Percentiles rank a stretch among this genome's conserved stretches.
phyloP scores from a whole-genome alignment of 1,140 invertebrate species.

The Lasioglossum baleicum region DNA sequence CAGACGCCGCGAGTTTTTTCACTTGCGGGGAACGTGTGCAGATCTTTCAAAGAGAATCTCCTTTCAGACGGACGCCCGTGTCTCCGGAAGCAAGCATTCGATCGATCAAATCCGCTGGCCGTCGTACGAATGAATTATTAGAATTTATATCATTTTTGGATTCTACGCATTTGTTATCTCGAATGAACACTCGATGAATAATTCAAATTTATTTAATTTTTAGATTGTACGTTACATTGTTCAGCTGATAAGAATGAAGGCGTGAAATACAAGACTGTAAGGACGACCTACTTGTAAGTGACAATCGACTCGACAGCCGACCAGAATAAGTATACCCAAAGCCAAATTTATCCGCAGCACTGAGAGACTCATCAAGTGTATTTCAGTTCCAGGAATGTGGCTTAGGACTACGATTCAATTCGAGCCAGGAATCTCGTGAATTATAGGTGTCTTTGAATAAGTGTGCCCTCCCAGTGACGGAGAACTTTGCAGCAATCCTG shows the following conservation, averaged over 20 bases:
- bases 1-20: not conserved
- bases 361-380: not conserved
- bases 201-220: too few species aligned
- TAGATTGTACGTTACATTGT: too few species aligned
- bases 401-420: not conserved
- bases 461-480: not conserved
- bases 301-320: not conserved
- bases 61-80: too few species aligned
- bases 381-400: not conserved
- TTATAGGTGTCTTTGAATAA: constrained; percentile 1
- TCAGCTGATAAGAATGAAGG: too few species aligned
- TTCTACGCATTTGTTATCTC: too few species aligned
- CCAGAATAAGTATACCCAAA: not conserved
- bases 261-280: too few species aligned
- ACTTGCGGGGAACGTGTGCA: not conserved
- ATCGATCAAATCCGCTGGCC: too few species aligned
- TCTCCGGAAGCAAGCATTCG: too few species aligned
- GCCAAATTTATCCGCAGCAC: not conserved
- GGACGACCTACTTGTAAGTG: not conserved
- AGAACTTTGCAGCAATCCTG: not conserved
- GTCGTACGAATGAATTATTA: too few species aligned
- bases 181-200: too few species aligned
- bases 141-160: too few species aligned
- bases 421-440: not conserved
- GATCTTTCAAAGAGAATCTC: not conserved